Conservation (phyloP, 2,888 invertebrate genomes). For the Drosophila falleni region DNA sequence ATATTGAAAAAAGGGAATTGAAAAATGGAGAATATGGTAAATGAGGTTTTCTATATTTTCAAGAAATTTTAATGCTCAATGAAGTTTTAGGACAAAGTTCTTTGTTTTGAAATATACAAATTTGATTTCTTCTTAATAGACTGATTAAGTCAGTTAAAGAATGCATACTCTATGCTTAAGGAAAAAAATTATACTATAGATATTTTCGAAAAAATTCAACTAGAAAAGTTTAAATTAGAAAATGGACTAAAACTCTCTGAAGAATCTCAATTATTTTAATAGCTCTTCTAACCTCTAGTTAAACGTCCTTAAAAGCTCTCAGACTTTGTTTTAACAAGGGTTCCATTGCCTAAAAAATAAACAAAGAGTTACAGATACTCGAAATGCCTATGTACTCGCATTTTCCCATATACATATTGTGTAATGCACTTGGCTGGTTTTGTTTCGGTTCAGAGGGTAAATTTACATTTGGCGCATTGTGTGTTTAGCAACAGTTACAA, state of each 20-base stretch:
- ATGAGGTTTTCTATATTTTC: too few species aligned
- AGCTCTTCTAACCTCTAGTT: neutral
- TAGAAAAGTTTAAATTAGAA: too few species aligned
- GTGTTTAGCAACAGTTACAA: conserved; percentile 37
- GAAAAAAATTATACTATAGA: neutral
- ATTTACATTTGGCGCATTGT: conserved; percentile 47
- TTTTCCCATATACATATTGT: conserved; percentile 2
- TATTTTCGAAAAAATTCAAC: neutral
- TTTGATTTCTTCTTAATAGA: too few species aligned
- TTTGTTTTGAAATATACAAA: too few species aligned
- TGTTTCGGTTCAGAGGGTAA: conserved; percentile 1
- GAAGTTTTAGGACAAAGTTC: too few species aligned
- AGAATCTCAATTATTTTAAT: neutral
- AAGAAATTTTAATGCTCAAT: too few species aligned
- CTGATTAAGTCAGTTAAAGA: too few species aligned
- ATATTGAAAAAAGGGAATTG: too few species aligned
- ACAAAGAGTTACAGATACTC: neutral
- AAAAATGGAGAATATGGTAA: too few species aligned
- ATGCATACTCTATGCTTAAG: too few species aligned
- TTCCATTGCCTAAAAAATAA: conserved; percentile 10
- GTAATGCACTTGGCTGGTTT: conserved; percentile 10
- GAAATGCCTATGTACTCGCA: conserved; percentile 1
- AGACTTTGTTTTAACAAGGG: neutral
- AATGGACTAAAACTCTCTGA: neutral
- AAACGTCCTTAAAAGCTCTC: neutral